These are phyloP conservation scores for Alloplasta piceator DNA, from an alignment of 2,888 invertebrate genomes.

Conservation along the genomic window DNA sequence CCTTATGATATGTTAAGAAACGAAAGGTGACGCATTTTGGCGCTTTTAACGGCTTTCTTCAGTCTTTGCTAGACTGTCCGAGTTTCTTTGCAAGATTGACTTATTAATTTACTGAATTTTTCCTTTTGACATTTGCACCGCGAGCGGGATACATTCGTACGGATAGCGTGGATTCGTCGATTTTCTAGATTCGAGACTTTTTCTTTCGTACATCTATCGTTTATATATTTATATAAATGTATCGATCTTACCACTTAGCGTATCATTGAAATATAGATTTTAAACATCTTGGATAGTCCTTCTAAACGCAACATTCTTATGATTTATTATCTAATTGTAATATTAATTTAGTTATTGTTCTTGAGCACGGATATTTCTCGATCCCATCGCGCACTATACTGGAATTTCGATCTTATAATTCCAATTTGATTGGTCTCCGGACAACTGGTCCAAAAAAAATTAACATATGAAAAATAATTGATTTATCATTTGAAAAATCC, in stretches of 20 bases:
- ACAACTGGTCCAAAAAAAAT: slow-evolving; percentile 7
- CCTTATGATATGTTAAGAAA: slow-evolving; percentile 77
- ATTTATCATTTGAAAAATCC: no score
- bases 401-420: slow-evolving; percentile 2
- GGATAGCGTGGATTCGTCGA: not conserved
- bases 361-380: slow-evolving; percentile 77
- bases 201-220: slow-evolving; percentile 53
- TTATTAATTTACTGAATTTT: not conserved
- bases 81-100: slow-evolving; percentile 51
- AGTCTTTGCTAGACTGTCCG: slow-evolving; percentile 31
- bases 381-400: slow-evolving; percentile 64
- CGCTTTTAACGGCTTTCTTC: not conserved
- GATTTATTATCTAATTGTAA: slow-evolving; percentile 65
- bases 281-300: slow-evolving; percentile 73
- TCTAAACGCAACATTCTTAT: slow-evolving; percentile 77
- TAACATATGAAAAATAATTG: no score
- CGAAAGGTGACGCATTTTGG: slow-evolving; percentile 60
- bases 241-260: slow-evolving; percentile 63
- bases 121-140: not conserved
- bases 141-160: not conserved
- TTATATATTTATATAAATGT: slow-evolving; percentile 62
- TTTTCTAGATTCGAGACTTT: slow-evolving; percentile 25
- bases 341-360: slow-evolving; percentile 80
- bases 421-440: not conserved
- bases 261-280: slow-evolving; percentile 73